These are phyloP conservation scores for Melipona beecheii DNA, from an alignment of 2,888 invertebrate species.

Conservation along the genomic window DNA sequence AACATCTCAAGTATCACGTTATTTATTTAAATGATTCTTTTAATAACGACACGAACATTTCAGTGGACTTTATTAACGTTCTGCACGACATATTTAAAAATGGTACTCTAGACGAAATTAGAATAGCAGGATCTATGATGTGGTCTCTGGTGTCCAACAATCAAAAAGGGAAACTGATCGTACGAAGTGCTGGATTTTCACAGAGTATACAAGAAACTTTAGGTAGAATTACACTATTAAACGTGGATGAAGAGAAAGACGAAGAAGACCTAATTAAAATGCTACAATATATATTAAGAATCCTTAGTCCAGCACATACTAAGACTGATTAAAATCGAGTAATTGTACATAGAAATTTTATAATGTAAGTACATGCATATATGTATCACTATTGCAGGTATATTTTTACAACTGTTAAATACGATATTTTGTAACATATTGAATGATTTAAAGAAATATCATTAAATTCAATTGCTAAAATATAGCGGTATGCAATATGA, in stretches of 20 bases:
- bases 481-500: neutral
- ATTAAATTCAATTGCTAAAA: neutral
- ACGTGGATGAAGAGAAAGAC: conserved; percentile 72
- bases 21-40: neutral
- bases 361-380: neutral
- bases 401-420: conserved; percentile 22
- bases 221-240: conserved; percentile 81
- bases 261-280: conserved; percentile 78
- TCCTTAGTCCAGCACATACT: conserved; percentile 73
- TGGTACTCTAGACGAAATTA: conserved; percentile 84
- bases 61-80: conserved; percentile 85
- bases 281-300: conserved; percentile 78
- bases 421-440: conserved; percentile 19
- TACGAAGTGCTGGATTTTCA: conserved; percentile 85
- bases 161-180: conserved; percentile 87
- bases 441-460: neutral
- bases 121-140: conserved; percentile 85
- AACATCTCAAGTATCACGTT: neutral
- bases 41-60: conserved; percentile 61
- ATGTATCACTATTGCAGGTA: neutral
- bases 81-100: conserved; percentile 83
- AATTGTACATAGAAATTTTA: conserved; percentile 49
- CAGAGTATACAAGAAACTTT: conserved; percentile 84
- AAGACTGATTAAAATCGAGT: conserved; percentile 52
- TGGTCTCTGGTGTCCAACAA: conserved; percentile 90